phyloP scores from a whole-genome alignment of 2,113 vertebrate species.

The Octodon degus region DNA sequence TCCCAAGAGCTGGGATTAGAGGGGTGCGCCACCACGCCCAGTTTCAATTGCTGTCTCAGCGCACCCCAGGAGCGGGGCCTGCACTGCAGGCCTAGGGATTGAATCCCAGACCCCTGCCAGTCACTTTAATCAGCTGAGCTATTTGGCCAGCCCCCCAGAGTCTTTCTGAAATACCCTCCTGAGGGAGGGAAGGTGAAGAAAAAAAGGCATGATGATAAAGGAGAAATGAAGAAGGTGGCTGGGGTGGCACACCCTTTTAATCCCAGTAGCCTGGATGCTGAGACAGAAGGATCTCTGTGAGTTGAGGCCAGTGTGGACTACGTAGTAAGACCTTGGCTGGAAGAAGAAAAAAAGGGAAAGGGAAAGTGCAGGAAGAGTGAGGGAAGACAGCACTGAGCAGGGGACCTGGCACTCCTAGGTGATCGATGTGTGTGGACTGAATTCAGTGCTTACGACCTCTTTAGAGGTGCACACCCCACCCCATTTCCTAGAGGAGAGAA shows the following conservation, averaged over 20 bases:
- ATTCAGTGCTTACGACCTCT: neutral
- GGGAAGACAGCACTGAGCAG: neutral
- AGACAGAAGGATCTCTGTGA: neutral
- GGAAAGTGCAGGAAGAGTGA: neutral
- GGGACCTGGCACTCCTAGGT: neutral
- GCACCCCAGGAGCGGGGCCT: too few relatives aligned
- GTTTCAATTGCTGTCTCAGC: too few relatives aligned
- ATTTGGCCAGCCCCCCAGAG: too few relatives aligned
- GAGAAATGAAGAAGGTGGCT: neutral
- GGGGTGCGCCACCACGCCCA: too few relatives aligned
- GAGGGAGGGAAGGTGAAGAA: neutral
- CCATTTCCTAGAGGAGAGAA: neutral
- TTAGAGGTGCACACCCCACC: neutral
- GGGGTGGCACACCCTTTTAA: neutral
- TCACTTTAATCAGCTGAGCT: too few relatives aligned
- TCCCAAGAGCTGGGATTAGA: too few relatives aligned
- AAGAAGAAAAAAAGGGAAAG: slow-evolving; percentile 3
- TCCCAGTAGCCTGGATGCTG: neutral
- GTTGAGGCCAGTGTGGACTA: neutral
- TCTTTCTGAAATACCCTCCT: slow-evolving; percentile 6
- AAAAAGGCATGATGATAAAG: neutral
- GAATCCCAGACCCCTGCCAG: too few relatives aligned
- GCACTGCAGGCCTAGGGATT: too few relatives aligned
- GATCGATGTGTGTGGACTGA: neutral
- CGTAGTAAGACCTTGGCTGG: neutral